Base-by-base conservation (phyloP, 2,113 vertebrate species). In the Acanthisitta chloris region DNA sequence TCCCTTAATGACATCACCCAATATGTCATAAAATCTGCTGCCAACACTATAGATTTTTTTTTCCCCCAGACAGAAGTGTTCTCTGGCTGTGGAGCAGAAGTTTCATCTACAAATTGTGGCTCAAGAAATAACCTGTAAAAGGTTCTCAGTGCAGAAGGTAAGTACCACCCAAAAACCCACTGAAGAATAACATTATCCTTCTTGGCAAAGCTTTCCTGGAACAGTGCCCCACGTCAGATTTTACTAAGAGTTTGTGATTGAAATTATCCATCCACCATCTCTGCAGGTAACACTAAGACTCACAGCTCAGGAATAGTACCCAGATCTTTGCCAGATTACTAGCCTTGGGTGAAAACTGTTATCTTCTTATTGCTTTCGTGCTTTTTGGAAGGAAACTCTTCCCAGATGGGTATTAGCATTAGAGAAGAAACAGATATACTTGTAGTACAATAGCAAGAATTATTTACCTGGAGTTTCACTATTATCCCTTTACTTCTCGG, bases 1-100 rank as follows among this genome's bases (percentile, higher is more conserved):
- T 96, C 92, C 94, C 91, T 93, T 96, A 95, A 95, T 96, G 96
- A 96, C 92, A 97, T 97, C 92, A 96, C 70, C 92, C 96, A 96
- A 86, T 95, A 96, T 97, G 96, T 94, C 95, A 94, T 94, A 95
- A 96, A 86, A 90, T 87, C 94, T 94, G 55, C 92, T 96, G 96
- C 96, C 94, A 97, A 65, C 62, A 72, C 54, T 62, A 88, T 42
- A 36, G 86, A 85, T 52, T 62, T 79, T 48, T 73, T 52, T 59
- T 52, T 7, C 14, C 69, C 14, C 12, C n/a, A 86, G 82, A 52
- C 71, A 92, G 80, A 94, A 96, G 49, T 14, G 54, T 71, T 95
- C 79, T 54, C 82, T 93, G 94, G 59, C 95, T 86, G 65, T 49
- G 40, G 59, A 96, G 64, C 76, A 86, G 85, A 88, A 83, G 80